These are phyloP conservation scores for Tenualosa thibaudeaui DNA, from an alignment of 2,797 vertebrate species.

Conservation along the genomic window DNA sequence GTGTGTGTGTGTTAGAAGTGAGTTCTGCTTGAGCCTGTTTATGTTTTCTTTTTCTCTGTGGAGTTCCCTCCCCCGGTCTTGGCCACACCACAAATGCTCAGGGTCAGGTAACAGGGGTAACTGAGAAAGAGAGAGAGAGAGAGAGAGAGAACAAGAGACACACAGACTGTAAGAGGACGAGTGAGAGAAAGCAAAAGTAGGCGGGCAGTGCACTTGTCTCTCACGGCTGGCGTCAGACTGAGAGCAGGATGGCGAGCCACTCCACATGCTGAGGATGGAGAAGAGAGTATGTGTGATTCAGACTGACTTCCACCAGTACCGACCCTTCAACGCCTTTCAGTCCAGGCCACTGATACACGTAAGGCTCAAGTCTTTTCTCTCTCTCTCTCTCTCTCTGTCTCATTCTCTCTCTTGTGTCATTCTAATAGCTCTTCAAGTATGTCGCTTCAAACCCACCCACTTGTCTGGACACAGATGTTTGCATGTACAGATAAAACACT, in stretches of 20 bases:
- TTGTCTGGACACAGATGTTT: conserved; percentile 27
- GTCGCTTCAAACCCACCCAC: conserved; percentile 13
- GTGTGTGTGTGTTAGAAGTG: conserved; percentile 30
- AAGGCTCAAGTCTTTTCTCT: conserved; percentile 55
- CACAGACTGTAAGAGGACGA: not conserved
- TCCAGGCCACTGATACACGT: conserved; percentile 67
- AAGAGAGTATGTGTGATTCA: conserved; percentile 80
- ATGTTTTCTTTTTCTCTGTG: conserved; percentile 59
- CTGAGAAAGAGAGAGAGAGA: conserved; percentile 22
- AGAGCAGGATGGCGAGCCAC: conserved; percentile 71
- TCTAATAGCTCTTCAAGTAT: not conserved
- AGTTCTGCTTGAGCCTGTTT: conserved; percentile 57
- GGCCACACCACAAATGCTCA: conserved; percentile 48
- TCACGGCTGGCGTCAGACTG: conserved; percentile 59
- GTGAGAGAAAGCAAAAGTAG: conserved; percentile 27
- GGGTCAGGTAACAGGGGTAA: conserved; percentile 73
- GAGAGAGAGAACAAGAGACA: not conserved
- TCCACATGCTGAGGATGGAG: conserved; percentile 76
- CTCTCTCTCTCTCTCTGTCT: not conserved
- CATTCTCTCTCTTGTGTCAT: not conserved
- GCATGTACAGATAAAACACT: not conserved
- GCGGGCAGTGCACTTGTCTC: conserved; percentile 43
- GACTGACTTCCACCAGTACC: conserved; percentile 82
- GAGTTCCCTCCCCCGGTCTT: conserved; percentile 55
- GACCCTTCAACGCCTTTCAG: conserved; percentile 65